Base-by-base conservation (phyloP, 2,888 invertebrate species). In the Pandemis corylana region DNA sequence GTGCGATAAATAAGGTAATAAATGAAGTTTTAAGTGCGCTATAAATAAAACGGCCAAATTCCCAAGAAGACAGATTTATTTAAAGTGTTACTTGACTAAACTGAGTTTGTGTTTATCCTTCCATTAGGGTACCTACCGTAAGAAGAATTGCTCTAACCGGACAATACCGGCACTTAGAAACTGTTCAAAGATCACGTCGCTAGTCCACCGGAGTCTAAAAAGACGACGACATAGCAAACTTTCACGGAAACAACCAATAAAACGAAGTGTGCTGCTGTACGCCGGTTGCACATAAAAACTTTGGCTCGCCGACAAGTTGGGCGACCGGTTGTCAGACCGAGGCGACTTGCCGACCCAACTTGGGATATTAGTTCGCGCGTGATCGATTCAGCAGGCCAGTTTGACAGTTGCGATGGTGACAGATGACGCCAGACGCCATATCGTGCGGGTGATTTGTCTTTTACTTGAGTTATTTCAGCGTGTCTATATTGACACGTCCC, bases 331-430 rank as follows among this genome's bases (percentile, higher is more conserved):
- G 83, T 79, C 80, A 80, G 81, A 82, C 83, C 85, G 80, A 82
- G 77, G 69, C 86, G 83, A 86, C 86, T 86, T 85, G 85, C 87
- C 83, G 85, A 82, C 85, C 81, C 85, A 91, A 93, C 91, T 93
- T 93, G 85, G 90, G 90, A 92, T 93, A 94, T 93, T 94, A 93
- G 92, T 94, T 94, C 84, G 88, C 88, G 86, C 89, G 90, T 94
- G 93, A 94, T 93, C 93, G 93, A 93, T 94, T 89, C 87, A 86
- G 87, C 91, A 86, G 87, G 85, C 88, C 87, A 89, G 88, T 93
- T 90, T 91, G 93, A 93, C 93, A 93, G 92, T 92, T 92, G 79
- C 87, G 91, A 92, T 91, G 85, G 90, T 92, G 91, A 93, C 92
- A 91, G 93, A 94, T 93, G 93, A 93, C 87, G 89, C 88, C 81